Evolutionary conservation across 2,888 invertebrate genomes (phyloP).

Genomic region (Minunthozetes semirufus): DNA sequence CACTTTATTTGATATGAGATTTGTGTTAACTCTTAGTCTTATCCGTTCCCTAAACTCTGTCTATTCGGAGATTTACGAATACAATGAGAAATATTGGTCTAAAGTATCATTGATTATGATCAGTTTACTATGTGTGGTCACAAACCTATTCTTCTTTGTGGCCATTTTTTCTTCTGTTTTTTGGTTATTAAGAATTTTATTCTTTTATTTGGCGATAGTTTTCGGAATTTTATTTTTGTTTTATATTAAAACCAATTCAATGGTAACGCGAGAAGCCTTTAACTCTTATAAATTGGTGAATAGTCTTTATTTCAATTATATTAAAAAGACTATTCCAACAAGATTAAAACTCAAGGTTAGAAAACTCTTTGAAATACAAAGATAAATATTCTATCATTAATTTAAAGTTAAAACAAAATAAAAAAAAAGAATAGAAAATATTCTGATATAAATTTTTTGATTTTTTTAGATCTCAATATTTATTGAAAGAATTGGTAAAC

Average conservation of each 20-base stretch:
- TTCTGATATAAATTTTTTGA: too few species aligned
- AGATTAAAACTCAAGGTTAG: too few species aligned
- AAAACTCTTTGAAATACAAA: too few species aligned
- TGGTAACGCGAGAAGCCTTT: too few species aligned
- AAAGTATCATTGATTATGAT: not conserved
- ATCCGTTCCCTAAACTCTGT: not conserved
- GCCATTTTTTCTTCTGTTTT: not conserved
- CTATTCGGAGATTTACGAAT: not conserved
- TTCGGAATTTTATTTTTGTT: not conserved
- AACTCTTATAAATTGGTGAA: too few species aligned
- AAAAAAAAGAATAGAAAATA: too few species aligned
- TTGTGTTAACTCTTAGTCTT: not conserved
- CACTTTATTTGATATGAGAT: not conserved
- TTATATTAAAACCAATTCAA: too few species aligned
- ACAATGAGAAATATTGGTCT: not conserved
- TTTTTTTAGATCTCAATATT: not conserved
- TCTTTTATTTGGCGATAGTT: not conserved
- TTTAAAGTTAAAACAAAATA: too few species aligned
- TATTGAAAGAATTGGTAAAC: not conserved
- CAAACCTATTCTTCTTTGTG: not conserved
- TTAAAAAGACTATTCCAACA: too few species aligned
- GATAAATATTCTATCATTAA: too few species aligned
- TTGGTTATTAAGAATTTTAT: not conserved
- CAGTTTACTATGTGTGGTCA: not conserved
- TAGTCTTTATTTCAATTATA: too few species aligned